Evolutionary conservation across 2,797 vertebrate species (phyloP).

Genomic region (Channallabes apus): DNA sequence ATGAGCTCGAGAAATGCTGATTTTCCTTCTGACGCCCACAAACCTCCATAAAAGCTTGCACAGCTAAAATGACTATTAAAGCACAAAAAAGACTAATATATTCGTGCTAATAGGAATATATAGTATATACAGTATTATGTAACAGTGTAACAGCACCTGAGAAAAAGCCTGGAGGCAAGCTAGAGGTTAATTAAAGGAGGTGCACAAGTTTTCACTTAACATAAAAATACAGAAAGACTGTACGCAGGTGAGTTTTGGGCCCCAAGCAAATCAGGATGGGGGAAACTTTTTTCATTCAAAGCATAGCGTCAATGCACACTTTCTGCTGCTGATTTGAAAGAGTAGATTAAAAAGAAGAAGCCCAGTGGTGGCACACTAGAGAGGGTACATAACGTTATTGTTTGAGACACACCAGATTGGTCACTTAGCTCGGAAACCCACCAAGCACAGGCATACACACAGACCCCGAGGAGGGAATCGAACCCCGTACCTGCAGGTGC

Average conservation of each 20-base stretch:
- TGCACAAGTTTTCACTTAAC: neutral
- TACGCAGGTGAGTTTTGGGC: neutral
- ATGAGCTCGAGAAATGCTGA: neutral
- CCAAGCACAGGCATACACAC: too few relatives aligned
- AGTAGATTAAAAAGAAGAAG: neutral
- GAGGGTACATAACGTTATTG: too few relatives aligned
- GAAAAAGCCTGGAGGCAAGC: neutral
- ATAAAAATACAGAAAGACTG: neutral
- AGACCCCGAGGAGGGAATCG: too few relatives aligned
- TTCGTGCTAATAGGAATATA: neutral
- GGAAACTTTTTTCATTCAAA: neutral
- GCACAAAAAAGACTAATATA: neutral
- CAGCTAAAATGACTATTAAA: neutral
- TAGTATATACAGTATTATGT: neutral
- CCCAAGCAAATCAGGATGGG: neutral
- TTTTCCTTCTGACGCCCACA: neutral
- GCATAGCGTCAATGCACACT: neutral
- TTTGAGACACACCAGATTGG: neutral
- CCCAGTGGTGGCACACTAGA: neutral
- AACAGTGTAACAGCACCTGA: neutral
- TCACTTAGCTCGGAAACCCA: neutral
- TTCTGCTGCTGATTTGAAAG: neutral
- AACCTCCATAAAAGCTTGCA: neutral
- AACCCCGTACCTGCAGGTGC: too few relatives aligned
- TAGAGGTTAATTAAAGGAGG: neutral